Conservation (phyloP, 1,140 invertebrate species). For the Caenorhabditis brenneri region DNA sequence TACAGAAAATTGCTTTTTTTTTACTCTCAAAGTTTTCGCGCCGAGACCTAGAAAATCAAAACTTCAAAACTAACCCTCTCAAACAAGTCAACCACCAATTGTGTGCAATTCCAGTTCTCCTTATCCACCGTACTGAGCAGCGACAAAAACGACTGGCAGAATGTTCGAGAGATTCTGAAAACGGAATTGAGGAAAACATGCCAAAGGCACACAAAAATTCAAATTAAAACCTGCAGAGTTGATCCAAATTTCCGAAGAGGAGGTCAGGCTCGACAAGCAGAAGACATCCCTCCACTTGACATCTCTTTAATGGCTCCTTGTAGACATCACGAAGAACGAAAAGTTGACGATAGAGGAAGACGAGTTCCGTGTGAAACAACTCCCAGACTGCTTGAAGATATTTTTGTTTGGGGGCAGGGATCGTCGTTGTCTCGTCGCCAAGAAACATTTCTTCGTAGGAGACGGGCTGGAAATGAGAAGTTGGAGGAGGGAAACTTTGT, state of each 20-base stretch:
- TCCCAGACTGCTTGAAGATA: conserved; percentile 78
- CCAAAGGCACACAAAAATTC: not conserved
- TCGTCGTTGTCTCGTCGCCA: conserved; percentile 65
- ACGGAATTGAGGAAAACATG: not conserved
- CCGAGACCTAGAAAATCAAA: no score
- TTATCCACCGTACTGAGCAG: conserved; percentile 75
- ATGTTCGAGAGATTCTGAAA: conserved; percentile 77
- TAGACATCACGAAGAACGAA: conserved; percentile 80
- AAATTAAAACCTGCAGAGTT: conserved; percentile 76
- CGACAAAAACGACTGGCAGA: conserved; percentile 78
- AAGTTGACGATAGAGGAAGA: conserved; percentile 78
- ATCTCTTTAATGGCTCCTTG: conserved; percentile 79
- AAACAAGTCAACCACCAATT: conserved; percentile 76
- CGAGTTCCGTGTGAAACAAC: conserved; percentile 78
- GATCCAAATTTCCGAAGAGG: conserved; percentile 79
- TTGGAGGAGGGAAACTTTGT: no score
- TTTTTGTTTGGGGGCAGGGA: conserved; percentile 72
- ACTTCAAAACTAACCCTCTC: conserved; percentile 73
- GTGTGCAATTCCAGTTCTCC: conserved; percentile 73
- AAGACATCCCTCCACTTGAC: conserved; percentile 78
- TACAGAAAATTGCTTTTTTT: not conserved
- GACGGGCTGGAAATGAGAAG: conserved; percentile 68
- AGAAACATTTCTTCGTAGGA: conserved; percentile 74
- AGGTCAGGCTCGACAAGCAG: conserved; percentile 79
- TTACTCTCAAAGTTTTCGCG: not conserved